A percentile compares a stretch with the other conserved stretches of the same genome.
These are phyloP conservation scores for Trichopria drosophilae DNA, from an alignment of 2,888 invertebrate genomes.

Conservation along the genomic window DNA sequence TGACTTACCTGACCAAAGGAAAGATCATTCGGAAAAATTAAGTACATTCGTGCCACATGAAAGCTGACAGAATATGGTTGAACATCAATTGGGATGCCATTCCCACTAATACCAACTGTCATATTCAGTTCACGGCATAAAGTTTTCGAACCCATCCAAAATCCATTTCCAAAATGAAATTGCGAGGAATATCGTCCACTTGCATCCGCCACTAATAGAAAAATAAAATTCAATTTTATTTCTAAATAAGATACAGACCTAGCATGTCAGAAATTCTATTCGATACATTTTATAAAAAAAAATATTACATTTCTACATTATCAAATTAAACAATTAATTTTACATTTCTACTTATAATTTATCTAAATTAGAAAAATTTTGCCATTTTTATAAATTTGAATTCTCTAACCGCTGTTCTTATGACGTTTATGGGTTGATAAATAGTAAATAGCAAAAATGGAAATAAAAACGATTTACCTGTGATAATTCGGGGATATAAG, in stretches of 20 bases:
- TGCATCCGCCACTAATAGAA: conserved; percentile 72
- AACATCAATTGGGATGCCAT: conserved; percentile 56
- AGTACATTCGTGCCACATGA: conserved; percentile 65
- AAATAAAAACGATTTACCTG: too few species aligned
- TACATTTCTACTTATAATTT: neutral
- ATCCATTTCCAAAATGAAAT: conserved; percentile 78
- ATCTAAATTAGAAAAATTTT: neutral
- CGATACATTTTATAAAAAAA: too few species aligned
- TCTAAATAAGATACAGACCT: too few species aligned
- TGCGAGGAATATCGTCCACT: conserved; percentile 79
- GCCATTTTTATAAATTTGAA: too few species aligned
- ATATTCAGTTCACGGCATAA: conserved; percentile 72
- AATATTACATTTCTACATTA: too few species aligned
- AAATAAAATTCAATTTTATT: conserved; percentile 2
- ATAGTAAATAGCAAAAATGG: too few species aligned
- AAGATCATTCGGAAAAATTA: conserved; percentile 62
- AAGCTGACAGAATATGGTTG: conserved; percentile 68
- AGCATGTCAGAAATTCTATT: too few species aligned
- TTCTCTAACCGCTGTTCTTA: too few species aligned
- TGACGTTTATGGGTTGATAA: too few species aligned
- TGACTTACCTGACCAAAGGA: too few species aligned
- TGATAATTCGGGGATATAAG: too few species aligned
- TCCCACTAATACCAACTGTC: conserved; percentile 60
- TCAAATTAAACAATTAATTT: too few species aligned
- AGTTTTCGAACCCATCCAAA: conserved; percentile 76